A percentile compares a stretch with the other conserved stretches of the same genome.
Conservation (phyloP, 2,797 vertebrate species). For the Propithecus deckenii region DNA sequence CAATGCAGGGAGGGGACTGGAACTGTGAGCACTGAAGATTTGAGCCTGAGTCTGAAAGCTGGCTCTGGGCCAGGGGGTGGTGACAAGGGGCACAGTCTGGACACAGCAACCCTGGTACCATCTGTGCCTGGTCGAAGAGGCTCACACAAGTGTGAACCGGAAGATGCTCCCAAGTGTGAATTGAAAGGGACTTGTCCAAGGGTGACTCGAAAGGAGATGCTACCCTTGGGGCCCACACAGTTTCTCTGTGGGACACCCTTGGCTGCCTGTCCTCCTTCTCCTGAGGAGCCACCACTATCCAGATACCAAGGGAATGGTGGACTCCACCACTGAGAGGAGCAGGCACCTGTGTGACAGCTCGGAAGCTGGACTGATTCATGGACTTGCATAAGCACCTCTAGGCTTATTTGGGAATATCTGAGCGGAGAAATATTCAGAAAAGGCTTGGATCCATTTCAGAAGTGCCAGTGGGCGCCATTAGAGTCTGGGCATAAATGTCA, state of each 20-base stretch:
- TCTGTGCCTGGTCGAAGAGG: too few relatives aligned
- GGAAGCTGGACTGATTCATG: not conserved
- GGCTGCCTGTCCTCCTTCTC: fast-evolving
- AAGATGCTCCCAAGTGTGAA: not conserved
- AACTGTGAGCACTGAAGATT: not conserved
- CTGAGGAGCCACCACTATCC: not conserved
- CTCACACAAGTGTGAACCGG: not conserved
- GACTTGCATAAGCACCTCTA: not conserved
- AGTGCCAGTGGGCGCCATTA: not conserved
- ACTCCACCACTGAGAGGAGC: not conserved
- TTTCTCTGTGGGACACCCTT: not conserved
- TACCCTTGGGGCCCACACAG: not conserved
- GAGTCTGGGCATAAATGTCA: not conserved
- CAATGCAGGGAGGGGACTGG: too few relatives aligned
- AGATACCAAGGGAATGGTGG: not conserved
- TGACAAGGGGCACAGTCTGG: fast-evolving
- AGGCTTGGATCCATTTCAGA: not conserved
- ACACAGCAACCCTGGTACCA: not conserved
- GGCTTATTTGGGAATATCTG: not conserved
- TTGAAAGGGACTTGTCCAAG: not conserved
- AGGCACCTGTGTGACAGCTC: not conserved
- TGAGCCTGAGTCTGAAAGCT: fast-evolving
- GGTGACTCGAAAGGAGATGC: not conserved
- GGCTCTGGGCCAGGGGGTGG: not conserved
- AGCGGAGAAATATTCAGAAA: not conserved